Evolutionary conservation across 2,113 vertebrate genomes (phyloP).

Genomic region (Setophaga petechia): DNA sequence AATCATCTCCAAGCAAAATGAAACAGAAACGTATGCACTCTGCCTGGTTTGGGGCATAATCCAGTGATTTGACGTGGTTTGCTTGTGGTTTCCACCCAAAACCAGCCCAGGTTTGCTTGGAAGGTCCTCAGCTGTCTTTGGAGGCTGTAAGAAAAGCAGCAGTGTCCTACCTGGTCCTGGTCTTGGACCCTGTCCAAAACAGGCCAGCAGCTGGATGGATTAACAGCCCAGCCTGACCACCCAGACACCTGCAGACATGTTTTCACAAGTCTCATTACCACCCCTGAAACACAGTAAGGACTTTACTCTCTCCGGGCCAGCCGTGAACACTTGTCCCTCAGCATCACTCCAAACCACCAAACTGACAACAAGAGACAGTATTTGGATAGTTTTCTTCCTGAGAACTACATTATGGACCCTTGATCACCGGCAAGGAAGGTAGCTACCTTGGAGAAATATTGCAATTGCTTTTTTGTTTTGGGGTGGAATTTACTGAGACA

Average conservation of each 20-base stretch:
- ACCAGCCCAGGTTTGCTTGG: not conserved
- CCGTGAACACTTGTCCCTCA: not conserved
- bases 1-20: not conserved
- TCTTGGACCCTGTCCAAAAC: not conserved
- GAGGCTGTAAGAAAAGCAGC: slow-evolving; percentile 39
- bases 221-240: not conserved
- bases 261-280: not conserved
- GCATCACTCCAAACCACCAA: not conserved
- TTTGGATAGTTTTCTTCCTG: not conserved
- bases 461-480: not conserved
- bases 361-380: not conserved
- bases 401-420: not conserved
- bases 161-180: slow-evolving; percentile 43
- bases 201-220: slow-evolving; percentile 7
- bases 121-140: slow-evolving; percentile 32
- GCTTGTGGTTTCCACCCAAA: slow-evolving; percentile 43
- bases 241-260: not conserved
- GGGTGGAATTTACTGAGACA: not conserved
- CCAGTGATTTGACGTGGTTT: not conserved
- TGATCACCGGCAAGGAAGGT: not conserved
- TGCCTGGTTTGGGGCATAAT: slow-evolving; percentile 18
- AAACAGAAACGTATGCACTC: not conserved
- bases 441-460: not conserved
- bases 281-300: not conserved
- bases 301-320: accelerated